These are phyloP conservation scores for Motacilla tschutschensis DNA, from an alignment of 2,113 vertebrate species.

Conservation along the genomic window DNA sequence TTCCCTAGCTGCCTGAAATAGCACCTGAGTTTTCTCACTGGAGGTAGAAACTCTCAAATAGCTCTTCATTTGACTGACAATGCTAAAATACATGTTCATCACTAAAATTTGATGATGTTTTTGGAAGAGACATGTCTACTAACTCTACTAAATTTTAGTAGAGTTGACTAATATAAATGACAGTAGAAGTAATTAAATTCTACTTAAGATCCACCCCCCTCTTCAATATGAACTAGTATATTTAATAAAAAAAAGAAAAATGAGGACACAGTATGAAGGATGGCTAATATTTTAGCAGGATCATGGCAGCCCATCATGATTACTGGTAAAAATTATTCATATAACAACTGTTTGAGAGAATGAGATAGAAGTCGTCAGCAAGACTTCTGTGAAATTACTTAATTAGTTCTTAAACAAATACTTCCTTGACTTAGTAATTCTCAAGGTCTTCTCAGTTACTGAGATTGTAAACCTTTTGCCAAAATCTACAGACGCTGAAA, in stretches of 20 bases:
- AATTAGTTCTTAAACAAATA: background rate
- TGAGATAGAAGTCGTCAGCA: background rate
- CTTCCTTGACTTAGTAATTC: background rate
- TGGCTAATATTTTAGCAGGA: background rate
- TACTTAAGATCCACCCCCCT: rapidly evolving
- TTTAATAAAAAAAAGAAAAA: background rate
- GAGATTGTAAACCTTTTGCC: background rate
- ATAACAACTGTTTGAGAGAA: background rate
- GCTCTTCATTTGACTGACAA: background rate
- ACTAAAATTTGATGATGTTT: background rate
- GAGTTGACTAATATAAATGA: background rate
- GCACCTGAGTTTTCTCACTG: background rate
- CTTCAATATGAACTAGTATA: background rate
- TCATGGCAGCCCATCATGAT: background rate
- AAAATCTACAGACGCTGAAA: background rate
- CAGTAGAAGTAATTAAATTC: background rate
- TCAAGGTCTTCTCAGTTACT: background rate
- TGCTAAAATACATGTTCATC: background rate
- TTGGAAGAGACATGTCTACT: background rate
- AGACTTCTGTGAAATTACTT: background rate
- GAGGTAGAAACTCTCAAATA: background rate
- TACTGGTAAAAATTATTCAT: background rate
- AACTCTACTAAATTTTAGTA: background rate
- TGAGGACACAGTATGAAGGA: background rate
- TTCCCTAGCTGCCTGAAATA: background rate